A percentile compares a stretch with the other conserved stretches of the same genome.
Evolutionary conservation across 1,140 invertebrate species (phyloP).

Genomic region (Temnothorax nylanderi): DNA sequence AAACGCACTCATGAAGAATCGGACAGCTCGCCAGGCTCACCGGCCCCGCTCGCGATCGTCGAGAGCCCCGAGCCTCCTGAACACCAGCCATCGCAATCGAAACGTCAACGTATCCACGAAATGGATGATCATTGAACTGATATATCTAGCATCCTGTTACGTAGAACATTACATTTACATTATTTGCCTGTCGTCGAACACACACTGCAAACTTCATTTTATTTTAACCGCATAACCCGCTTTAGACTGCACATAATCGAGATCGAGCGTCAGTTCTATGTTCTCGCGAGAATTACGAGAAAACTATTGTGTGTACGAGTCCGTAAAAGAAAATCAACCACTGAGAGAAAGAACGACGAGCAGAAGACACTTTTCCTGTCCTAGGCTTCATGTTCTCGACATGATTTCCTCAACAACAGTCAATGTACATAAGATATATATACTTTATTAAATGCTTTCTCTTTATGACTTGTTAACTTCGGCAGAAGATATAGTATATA

Average conservation of each 20-base stretch:
- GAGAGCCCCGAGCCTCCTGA: slow-evolving; percentile 84
- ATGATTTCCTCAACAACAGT: slow-evolving; percentile 40
- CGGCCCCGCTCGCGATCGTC: slow-evolving; percentile 83
- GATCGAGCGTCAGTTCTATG: slow-evolving; percentile 46
- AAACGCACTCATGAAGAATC: slow-evolving; percentile 83
- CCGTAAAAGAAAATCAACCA: slow-evolving; percentile 1
- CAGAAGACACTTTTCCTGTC: slow-evolving; percentile 39
- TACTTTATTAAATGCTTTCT: slow-evolving; percentile 57
- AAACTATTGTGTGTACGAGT: slow-evolving; percentile 43
- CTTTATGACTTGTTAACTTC: slow-evolving; percentile 54
- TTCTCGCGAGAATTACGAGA: slow-evolving; percentile 2
- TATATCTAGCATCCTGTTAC: slow-evolving; percentile 78
- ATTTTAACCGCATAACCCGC: slow-evolving; percentile 63
- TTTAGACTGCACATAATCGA: slow-evolving; percentile 63
- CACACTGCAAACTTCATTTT: slow-evolving; percentile 54
- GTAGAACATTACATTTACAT: slow-evolving; percentile 83
- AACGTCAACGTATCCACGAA: slow-evolving; percentile 84
- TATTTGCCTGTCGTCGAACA: slow-evolving; percentile 74
- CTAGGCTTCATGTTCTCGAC: slow-evolving; percentile 25
- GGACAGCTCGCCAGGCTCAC: slow-evolving; percentile 84
- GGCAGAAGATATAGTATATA: slow-evolving; percentile 45
- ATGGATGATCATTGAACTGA: slow-evolving; percentile 83
- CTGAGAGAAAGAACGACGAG: slow-evolving; percentile 34
- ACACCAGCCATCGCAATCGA: slow-evolving; percentile 72
- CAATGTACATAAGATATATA: slow-evolving; percentile 52